These are phyloP conservation scores for Steinernema carpocapsae DNA, from an alignment of 2,888 invertebrate genomes.

Conservation along the genomic window DNA sequence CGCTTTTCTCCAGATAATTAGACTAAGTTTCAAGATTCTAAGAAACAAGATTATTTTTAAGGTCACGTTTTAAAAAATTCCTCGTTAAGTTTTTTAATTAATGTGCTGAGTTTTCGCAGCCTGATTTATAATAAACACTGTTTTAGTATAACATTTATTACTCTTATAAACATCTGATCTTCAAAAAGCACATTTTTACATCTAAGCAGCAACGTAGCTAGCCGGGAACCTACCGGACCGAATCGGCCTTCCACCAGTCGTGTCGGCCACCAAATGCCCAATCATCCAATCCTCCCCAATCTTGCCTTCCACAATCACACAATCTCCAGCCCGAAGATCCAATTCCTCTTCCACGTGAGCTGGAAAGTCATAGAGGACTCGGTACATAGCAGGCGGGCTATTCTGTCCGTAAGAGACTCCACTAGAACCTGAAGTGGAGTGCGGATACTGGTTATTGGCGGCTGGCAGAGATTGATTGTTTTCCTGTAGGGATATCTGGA, in stretches of 20 bases:
- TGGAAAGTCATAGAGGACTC: conserved; percentile 26
- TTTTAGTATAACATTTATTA: no score
- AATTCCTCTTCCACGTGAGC: conserved; percentile 30
- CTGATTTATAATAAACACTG: no score
- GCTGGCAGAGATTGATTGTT: conserved; percentile 8
- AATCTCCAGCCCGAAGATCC: conserved; percentile 24
- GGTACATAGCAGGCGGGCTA: conserved; percentile 28
- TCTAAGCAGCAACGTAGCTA: conserved; percentile 19
- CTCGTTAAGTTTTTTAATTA: no score
- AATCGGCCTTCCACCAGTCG: conserved; percentile 10
- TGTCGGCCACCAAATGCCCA: conserved; percentile 22
- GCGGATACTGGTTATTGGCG: background rate
- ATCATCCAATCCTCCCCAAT: conserved; percentile 30
- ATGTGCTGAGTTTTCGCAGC: no score
- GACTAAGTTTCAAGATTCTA: no score
- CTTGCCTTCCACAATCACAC: conserved; percentile 25
- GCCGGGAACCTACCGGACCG: conserved; percentile 22
- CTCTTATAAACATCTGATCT: no score
- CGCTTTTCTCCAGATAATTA: no score
- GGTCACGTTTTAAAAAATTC: no score
- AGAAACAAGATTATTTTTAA: no score
- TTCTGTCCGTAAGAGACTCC: conserved; percentile 8
- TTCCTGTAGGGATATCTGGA: conserved; percentile 22
- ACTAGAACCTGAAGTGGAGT: conserved; percentile 10
- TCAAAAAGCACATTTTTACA: background rate